Base-by-base conservation (phyloP, 2,888 invertebrate species). In the Diplazon laetatorius region DNA sequence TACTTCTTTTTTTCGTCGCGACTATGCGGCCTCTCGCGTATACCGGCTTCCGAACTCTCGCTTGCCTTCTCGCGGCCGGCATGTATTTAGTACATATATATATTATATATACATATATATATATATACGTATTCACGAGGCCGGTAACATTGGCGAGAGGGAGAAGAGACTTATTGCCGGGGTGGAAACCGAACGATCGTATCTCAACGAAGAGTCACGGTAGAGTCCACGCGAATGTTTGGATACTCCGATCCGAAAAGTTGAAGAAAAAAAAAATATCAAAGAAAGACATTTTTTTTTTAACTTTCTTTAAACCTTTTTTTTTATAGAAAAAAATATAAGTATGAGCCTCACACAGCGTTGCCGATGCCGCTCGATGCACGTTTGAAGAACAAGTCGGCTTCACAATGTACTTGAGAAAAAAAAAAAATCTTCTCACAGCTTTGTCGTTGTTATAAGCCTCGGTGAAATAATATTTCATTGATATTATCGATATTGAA, bases 141-240 rank as follows among this genome's bases (percentile, higher is more conserved):
- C 44, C 20, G 60, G 59, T 42, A 57, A 52, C 18, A 44, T 9
- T 12, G 37, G 12, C 10, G 8, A 62, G 14, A 30, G 62, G 42
- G 39, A 68, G n/a, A n/a, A n/a, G 63, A 82, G 69, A 79, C 77
- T 79, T 81, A 82, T 82, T 75, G 80, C 69, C 39, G 35, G 76
- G 74, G 74, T 60, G 76, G 42, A 65, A 73, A 73, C n/a, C n/a
- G 46, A 72, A 78, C 44, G 73, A 74, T 78, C 48, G 65, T 74
- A 78, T 78, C 77, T 73, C 63, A 42, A 30, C 39, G 68, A 63
- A 77, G 76, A 77, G 69, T 73, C 77, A 73, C 73, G 69, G 59
- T 77, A 68, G 59, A 69, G 73, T 78, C 68, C 68, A 77, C 76
- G 48, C 73, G 14, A 70, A 69, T 55, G 60, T 62, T 76, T 62